Base-by-base conservation (phyloP, 2,113 vertebrate genomes). In the Ornithorhynchus anatinus region DNA sequence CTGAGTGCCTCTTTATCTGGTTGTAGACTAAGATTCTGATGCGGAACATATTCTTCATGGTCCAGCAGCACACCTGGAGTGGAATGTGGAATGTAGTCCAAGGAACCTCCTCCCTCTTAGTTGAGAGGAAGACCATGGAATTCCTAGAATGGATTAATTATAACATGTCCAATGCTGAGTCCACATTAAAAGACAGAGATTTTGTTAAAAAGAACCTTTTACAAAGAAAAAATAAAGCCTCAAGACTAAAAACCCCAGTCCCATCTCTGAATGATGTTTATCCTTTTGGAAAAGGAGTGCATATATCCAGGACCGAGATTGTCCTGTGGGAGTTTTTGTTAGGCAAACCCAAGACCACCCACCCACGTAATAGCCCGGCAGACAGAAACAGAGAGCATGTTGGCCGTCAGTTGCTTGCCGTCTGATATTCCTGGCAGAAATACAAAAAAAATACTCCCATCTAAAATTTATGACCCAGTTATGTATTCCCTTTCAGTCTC, bases 371-470 rank as follows among this genome's bases (percentile, higher is more conserved):
- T 4, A 56, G 56, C 69, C 13, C 29, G 68, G 29, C 68, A 76
- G 51, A 72, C 68, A 47, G 78, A 37, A 80, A 81, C 35, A 33
- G 69, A n/a, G n/a, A 5, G 6, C 67, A 75, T 40, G 35, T 9
- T 64, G 0, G 1, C 25, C 5, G 38, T 72, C 33, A 66, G 71
- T 78, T 53, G 73, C 35, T 68, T 61, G 51, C 20, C 36, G 14
- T 80, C 76, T 84, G 60, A 79, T 72, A 75, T 52, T 61, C 36
- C 77, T 79, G 74, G 70, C 84, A 83, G 62, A 62, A 66, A 37
- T 29, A 69, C 44, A 69, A 73, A 61, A 80, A 38, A 22, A 73
- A 80, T 72, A 76, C 59, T 75, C 85, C 69, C 69, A 50, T 57
- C 60, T 74, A 54, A 72, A 72, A 10, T 31, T 81, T 54, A 86